Base-by-base conservation (phyloP, 2,888 invertebrate genomes). In the Harmothoe impar region DNA sequence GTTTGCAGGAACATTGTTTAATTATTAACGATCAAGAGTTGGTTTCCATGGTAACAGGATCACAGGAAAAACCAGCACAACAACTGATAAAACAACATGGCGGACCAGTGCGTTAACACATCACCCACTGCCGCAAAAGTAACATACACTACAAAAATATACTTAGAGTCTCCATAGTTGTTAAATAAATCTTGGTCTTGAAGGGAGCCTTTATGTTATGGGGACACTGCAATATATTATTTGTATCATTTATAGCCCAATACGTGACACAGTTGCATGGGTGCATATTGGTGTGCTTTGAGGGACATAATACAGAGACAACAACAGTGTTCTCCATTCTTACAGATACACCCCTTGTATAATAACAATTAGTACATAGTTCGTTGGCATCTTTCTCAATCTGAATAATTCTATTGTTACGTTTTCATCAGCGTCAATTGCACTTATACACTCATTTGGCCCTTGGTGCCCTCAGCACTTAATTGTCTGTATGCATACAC, bases 91-190 rank as follows among this genome's bases (percentile, higher is more conserved):
- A 20, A 81, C 81, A 81, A 81, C 81, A 81, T 33, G 23, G 81
- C n/a, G 43, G 81, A 23, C n/a, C 35, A 33, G 20, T 72, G 20
- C 43, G 20, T 29, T 3, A 81, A 81, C 43, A 81, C 35, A n/a
- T 81, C 81, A 35, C 25, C 0, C n/a, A 17, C 1, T 17, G 77
- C 86, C 54, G 52, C 86, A 23, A 86, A 86, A 86, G 86, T 31
- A 86, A 86, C 86, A 86, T 54, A 86, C 86, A 56, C 86, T 86
- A 86, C 86, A 86, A 86, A 86, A 86, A 86, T 86, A 86, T 86
- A 86, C 86, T 86, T 86, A 86, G 29, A 84, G 51, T 86, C 52
- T 86, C 56, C 86, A 43, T 25, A 72, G 23, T 33, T 35, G 7
- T 33, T 10, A 81, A 81, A 81, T 81, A 43, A 68, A 81, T 43